Conservation (phyloP, 2,888 invertebrate species). For the Apodemia mormo region DNA sequence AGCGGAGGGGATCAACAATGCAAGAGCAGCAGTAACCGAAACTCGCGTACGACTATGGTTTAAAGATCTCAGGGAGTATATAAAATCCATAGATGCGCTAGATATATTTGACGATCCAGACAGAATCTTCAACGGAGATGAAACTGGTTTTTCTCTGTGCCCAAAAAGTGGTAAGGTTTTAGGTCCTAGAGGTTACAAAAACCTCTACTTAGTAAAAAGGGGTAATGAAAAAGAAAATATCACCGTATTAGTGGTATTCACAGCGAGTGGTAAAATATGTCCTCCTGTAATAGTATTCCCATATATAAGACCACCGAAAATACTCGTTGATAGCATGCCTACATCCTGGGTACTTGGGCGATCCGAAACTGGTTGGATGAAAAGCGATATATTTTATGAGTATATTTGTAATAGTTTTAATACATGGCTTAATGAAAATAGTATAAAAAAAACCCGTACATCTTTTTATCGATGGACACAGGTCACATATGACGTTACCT, state of each 20-base stretch:
- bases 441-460: slow-evolving; percentile 37
- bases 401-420: slow-evolving; percentile 37
- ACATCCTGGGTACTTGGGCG: slow-evolving; percentile 39
- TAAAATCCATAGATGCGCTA: neutral
- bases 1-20: neutral
- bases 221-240: slow-evolving; percentile 41
- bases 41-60: neutral
- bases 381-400: slow-evolving; percentile 40
- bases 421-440: slow-evolving; percentile 26
- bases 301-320: slow-evolving; percentile 22
- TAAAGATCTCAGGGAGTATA: neutral
- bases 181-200: slow-evolving; percentile 42
- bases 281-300: slow-evolving; percentile 3
- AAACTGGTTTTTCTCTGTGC: slow-evolving; percentile 38
- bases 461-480: slow-evolving; percentile 42
- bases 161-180: slow-evolving; percentile 44
- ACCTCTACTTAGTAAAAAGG: slow-evolving; percentile 39
- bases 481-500: slow-evolving; percentile 40
- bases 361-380: slow-evolving; percentile 40
- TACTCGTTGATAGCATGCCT: slow-evolving; percentile 37
- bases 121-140: slow-evolving; percentile 9
- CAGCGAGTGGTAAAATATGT: slow-evolving; percentile 28
- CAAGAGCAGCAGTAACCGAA: slow-evolving; percentile 12
- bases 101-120: slow-evolving; percentile 3
- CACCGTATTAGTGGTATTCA: slow-evolving; percentile 39